These are phyloP conservation scores for Pampus argenteus DNA, from an alignment of 2,797 vertebrate species.

Conservation along the genomic window DNA sequence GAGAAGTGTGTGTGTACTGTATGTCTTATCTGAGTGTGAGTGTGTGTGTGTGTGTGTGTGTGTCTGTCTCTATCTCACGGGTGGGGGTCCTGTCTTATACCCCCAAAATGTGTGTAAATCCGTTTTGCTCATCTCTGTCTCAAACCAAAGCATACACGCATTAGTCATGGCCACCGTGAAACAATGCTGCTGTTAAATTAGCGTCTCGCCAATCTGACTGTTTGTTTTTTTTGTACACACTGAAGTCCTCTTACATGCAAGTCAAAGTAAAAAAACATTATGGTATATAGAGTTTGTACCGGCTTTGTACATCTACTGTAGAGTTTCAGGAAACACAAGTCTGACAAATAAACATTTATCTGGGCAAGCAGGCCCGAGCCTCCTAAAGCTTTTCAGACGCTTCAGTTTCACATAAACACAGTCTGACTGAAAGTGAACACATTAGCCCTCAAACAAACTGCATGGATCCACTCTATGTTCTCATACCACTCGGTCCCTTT, in stretches of 20 bases:
- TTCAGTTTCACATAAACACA: no score
- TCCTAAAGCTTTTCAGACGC: no score
- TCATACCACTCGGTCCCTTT: no score
- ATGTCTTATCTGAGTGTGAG: background rate
- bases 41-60: slow-evolving; percentile 31
- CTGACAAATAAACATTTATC: no score
- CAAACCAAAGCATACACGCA: slow-evolving; percentile 12
- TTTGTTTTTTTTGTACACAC: background rate
- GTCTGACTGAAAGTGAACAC: background rate
- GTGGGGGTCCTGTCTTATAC: slow-evolving; percentile 51
- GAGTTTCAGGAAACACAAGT: no score
- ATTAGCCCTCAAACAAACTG: background rate
- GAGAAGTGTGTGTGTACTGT: slow-evolving; percentile 13
- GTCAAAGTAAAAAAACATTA: no score
- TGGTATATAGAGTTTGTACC: no score
- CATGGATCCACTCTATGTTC: background rate
- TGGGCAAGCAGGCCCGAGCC: no score
- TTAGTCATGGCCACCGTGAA: slow-evolving; percentile 2
- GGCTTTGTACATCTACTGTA: no score
- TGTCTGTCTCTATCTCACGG: slow-evolving; percentile 11
- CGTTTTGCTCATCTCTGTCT: slow-evolving; percentile 39
- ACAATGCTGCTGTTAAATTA: slow-evolving; percentile 1
- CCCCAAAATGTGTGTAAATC: slow-evolving; percentile 29
- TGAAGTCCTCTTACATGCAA: no score
- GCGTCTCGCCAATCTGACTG: background rate